Base-by-base conservation (phyloP, 2,797 vertebrate genomes). In the Podargus strigoides region DNA sequence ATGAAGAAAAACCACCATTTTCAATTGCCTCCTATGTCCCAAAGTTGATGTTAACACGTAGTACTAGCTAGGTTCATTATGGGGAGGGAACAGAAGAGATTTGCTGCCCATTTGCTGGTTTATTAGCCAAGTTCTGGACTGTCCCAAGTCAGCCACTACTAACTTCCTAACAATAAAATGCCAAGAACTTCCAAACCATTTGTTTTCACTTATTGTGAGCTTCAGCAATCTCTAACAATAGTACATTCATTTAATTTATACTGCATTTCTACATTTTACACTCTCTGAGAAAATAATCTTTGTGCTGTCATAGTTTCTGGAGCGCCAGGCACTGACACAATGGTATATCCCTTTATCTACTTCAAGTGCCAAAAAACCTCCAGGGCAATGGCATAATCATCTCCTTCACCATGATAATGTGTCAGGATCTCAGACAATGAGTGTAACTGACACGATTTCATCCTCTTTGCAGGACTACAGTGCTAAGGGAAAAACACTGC, bases 351-450 rank as follows among this genome's bases (percentile, higher is more conserved):
- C 84, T 84, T 92, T 86, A 92, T 76, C 85, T 81, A 14, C 32
- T 46, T 62, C 11, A 87, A 87, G 67, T 73, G 85, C 92, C 85
- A 93, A 87, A 90, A 92, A 9, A 22, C 50, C 91, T 92, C 59
- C 39, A 67, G 67, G 87, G 41, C 66, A 93, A 85, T 14, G 6
- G 63, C 83, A 93, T 76, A 75, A 93, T 92, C 37, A 16, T 41
- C 50, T 94, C 62, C 85, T 91, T 91, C 85, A 73, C 67, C 37
- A 60, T 16, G 60, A 81, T 91, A 93, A 42, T 58, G 78, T 68
- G 49, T 89, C 83, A 76, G 59, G 52, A 90, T 53, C 87, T 91
- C 87, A 95, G 70, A 93, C 89, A 96, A 86, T 79, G 77, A 94
- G 47, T 82, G 34, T 30, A 96, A 84, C 85, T 86, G 91, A 90